Conservation (phyloP, 1,140 invertebrate genomes). For the Drosophila kikkawai region DNA sequence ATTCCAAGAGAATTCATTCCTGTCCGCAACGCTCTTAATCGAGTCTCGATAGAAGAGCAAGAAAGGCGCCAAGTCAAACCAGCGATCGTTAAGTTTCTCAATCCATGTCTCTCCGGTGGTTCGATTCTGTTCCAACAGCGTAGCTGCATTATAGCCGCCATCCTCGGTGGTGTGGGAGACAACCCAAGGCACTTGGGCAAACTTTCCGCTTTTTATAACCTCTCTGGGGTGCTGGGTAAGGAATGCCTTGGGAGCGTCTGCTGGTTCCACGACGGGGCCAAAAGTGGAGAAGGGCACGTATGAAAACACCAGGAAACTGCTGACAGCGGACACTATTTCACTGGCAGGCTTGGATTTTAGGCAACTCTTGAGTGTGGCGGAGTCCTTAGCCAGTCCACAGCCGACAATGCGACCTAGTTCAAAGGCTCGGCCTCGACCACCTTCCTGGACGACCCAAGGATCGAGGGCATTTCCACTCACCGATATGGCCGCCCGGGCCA, state of each 20-base stretch:
- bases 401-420: constrained; percentile 87
- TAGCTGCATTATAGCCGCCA: constrained; percentile 86
- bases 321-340: constrained; percentile 54
- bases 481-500: constrained; percentile 60
- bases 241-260: constrained; percentile 82
- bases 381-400: constrained; percentile 84
- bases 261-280: constrained; percentile 86
- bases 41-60: constrained; percentile 53
- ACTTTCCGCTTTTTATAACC: constrained; percentile 85
- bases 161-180: constrained; percentile 86
- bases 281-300: constrained; percentile 87
- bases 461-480: constrained; percentile 66
- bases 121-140: constrained; percentile 19
- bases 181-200: constrained; percentile 86
- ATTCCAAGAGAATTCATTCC: not conserved
- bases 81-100: constrained; percentile 42
- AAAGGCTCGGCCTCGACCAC: constrained; percentile 86
- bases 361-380: constrained; percentile 86
- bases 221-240: constrained; percentile 85
- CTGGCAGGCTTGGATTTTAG: constrained; percentile 85
- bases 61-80: constrained; percentile 55
- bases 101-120: constrained; percentile 15
- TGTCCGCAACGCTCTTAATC: constrained; percentile 16
- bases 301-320: constrained; percentile 77
- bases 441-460: constrained; percentile 85